phyloP scores from a whole-genome alignment of 64 coral and sea anemone genomes.

The Montipora efflorescens region DNA sequence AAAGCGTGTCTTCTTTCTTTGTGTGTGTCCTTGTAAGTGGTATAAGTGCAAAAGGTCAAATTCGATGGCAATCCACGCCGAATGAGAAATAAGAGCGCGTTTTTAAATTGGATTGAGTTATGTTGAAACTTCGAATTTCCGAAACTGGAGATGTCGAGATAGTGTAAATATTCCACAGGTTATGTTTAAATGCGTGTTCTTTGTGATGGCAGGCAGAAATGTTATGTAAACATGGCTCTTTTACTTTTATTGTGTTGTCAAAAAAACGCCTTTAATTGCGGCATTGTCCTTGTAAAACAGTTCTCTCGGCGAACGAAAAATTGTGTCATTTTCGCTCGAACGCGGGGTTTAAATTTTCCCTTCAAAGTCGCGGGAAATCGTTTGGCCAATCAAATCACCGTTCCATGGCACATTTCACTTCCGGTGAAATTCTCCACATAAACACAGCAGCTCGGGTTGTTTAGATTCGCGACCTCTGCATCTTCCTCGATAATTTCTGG shows the following conservation, averaged over 20 bases:
- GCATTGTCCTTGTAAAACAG: neutral
- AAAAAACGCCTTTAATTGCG: neutral
- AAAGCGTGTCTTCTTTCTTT: neutral
- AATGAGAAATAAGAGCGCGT: neutral
- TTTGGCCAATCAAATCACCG: constrained; percentile 6
- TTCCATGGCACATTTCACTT: neutral
- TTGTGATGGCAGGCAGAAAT: constrained; percentile 4
- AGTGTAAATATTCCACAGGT: constrained; percentile 31
- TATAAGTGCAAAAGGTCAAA: neutral
- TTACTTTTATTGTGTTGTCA: neutral
- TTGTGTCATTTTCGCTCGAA: neutral
- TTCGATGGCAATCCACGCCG: neutral
- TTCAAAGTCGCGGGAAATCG: constrained; percentile 13
- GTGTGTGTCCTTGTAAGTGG: neutral
- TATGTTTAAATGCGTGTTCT: neutral
- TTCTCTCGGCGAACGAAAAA: neutral
- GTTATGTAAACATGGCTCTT: constrained; percentile 6
- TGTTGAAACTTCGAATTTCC: neutral
- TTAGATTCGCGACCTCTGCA: neutral
- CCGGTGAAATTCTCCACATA: constrained; percentile 23
- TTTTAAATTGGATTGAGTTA: constrained; percentile 4
- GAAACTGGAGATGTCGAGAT: constrained; percentile 41
- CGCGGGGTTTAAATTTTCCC: constrained; percentile 24
- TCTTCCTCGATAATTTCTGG: neutral
- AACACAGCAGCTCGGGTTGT: neutral